Percentiles rank a stretch among this genome's conserved stretches.
Evolutionary conservation across 2,797 vertebrate species (phyloP).

Genomic region (Scyliorhinus canicula): DNA sequence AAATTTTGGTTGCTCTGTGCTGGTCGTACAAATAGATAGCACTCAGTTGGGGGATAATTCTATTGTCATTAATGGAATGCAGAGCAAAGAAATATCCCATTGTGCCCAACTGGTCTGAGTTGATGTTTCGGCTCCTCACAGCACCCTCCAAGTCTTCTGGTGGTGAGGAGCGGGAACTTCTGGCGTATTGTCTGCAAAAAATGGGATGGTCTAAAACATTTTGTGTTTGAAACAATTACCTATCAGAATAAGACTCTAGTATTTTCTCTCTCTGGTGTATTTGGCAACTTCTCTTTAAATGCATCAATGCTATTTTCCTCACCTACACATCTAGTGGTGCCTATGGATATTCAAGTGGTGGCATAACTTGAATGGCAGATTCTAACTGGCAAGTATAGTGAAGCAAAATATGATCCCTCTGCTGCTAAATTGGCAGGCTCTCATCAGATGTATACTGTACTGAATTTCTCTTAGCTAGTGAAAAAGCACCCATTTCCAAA

Average conservation of each 20-base stretch:
- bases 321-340: background rate
- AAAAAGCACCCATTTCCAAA: background rate
- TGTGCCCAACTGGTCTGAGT: background rate
- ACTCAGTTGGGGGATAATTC: background rate
- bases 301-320: background rate
- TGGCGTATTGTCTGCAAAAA: conserved; percentile 86
- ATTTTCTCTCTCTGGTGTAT: background rate
- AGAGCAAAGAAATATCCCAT: background rate
- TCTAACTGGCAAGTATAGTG: background rate
- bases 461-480: background rate
- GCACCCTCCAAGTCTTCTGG: conserved; percentile 51
- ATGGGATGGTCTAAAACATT: background rate
- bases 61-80: background rate
- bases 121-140: background rate
- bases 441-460: background rate
- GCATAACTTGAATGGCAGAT: background rate
- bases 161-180: conserved; percentile 98
- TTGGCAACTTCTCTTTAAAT: background rate
- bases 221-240: background rate
- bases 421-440: background rate
- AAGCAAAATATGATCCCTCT: too few species aligned
- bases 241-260: background rate
- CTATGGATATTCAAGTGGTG: background rate
- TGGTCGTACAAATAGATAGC: background rate
- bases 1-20: background rate